A percentile compares a stretch with the other conserved stretches of the same genome.
Conservation (phyloP, 2,797 vertebrate genomes). For the Carapus acus region DNA sequence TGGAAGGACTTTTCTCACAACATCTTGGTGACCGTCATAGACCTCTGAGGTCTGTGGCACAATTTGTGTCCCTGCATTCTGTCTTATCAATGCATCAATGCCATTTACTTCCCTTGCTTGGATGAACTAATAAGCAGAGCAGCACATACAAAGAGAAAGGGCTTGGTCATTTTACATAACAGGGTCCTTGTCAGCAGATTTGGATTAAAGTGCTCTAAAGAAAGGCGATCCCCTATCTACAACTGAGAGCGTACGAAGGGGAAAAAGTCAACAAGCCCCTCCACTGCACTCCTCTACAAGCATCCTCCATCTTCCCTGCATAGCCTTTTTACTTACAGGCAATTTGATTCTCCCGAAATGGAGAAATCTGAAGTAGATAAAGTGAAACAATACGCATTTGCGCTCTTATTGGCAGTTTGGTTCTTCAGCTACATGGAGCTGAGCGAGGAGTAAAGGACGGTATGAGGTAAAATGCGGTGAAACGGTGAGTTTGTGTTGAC, state of each 20-base stretch:
- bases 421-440: conserved; percentile 17
- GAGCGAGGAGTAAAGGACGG: not conserved
- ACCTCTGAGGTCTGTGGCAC: too few species aligned
- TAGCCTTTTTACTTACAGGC: conserved; percentile 11
- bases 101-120: too few species aligned
- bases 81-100: too few species aligned
- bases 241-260: not conserved
- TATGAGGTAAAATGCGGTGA: conserved; percentile 15
- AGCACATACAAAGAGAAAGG: too few species aligned
- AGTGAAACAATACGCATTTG: conserved; percentile 6
- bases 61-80: too few species aligned
- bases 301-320: conserved; percentile 27
- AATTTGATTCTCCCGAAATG: conserved; percentile 20
- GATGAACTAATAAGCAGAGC: too few species aligned
- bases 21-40: too few species aligned
- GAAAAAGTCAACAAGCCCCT: conserved; percentile 16
- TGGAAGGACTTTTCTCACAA: too few species aligned
- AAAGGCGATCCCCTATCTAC: conserved; percentile 12
- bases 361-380: not conserved
- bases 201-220: conserved; percentile 35
- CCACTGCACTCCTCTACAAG: conserved; percentile 8
- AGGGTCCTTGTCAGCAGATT: conserved; percentile 30
- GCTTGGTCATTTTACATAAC: not conserved
- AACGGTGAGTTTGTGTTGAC: conserved; percentile 17
- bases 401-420: conserved; percentile 23